phyloP scores from a whole-genome alignment of 2,888 invertebrate genomes.

The Cantharis lateralis region DNA sequence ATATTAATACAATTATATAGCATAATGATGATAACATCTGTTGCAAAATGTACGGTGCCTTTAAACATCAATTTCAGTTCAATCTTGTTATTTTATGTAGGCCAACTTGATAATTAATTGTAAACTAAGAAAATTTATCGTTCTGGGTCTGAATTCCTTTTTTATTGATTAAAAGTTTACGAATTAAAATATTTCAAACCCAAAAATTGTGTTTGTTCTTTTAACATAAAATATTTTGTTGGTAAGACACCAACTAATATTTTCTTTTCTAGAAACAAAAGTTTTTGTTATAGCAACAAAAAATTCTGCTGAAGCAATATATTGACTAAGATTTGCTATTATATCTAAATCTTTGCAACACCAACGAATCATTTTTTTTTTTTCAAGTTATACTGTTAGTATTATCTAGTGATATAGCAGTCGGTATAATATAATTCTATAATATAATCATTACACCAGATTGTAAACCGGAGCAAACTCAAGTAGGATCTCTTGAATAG shows the following conservation, averaged over 20 bases:
- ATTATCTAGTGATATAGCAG: neutral
- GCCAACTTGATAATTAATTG: neutral
- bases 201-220: too few species aligned
- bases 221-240: too few species aligned
- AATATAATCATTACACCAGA: neutral
- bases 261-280: too few species aligned
- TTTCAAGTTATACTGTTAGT: too few species aligned
- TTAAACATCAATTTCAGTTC: neutral
- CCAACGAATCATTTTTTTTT: too few species aligned
- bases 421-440: neutral
- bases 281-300: too few species aligned
- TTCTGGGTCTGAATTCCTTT: neutral
- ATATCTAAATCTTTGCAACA: too few species aligned
- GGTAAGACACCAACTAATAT: too few species aligned
- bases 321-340: too few species aligned
- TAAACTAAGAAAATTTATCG: neutral
- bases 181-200: too few species aligned
- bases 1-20: constrained; percentile 6
- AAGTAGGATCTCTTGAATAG: neutral
- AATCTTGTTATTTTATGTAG: neutral
- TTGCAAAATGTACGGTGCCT: constrained; percentile 1
- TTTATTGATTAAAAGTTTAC: too few species aligned
- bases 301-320: too few species aligned
- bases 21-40: constrained; percentile 10
- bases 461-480: neutral